A percentile compares a stretch with the other conserved stretches of the same genome.
Evolutionary conservation across 1,140 invertebrate species (phyloP).

Genomic region (Pteromalus puparum): DNA sequence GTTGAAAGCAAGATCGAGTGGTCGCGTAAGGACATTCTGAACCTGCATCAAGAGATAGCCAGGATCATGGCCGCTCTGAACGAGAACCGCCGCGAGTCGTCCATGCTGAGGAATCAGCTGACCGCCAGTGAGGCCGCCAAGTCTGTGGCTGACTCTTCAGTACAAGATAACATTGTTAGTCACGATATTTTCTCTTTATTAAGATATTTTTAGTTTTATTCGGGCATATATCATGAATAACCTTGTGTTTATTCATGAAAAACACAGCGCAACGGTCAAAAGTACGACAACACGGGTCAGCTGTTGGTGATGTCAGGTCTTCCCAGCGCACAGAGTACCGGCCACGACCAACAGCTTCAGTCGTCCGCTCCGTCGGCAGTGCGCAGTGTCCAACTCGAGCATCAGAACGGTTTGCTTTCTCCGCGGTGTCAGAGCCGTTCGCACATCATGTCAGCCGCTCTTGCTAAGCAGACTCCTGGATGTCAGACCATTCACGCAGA

Average conservation of each 20-base stretch:
- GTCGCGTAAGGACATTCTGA: background rate
- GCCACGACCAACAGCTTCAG: background rate
- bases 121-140: background rate
- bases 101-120: background rate
- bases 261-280: too few species aligned
- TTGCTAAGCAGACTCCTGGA: background rate
- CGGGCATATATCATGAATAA: too few species aligned
- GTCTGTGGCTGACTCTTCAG: background rate
- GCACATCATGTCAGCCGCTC: background rate
- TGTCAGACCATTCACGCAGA: background rate
- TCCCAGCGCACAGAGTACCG: background rate
- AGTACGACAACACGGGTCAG: too few species aligned
- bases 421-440: background rate
- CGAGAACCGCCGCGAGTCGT: conserved; percentile 12
- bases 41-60: conserved; percentile 33
- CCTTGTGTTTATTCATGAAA: too few species aligned
- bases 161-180: background rate
- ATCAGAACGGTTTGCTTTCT: too few species aligned
- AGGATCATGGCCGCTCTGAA: background rate
- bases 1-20: conserved; percentile 43
- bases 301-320: background rate
- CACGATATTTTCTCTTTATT: too few species aligned
- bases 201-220: too few species aligned
- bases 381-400: background rate
- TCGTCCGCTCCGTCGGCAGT: background rate